Evolutionary conservation across 2,888 invertebrate genomes (phyloP), one percentile per base, ranked within the genome.

Genomic region (Sarcophaga rosellei): DNA sequence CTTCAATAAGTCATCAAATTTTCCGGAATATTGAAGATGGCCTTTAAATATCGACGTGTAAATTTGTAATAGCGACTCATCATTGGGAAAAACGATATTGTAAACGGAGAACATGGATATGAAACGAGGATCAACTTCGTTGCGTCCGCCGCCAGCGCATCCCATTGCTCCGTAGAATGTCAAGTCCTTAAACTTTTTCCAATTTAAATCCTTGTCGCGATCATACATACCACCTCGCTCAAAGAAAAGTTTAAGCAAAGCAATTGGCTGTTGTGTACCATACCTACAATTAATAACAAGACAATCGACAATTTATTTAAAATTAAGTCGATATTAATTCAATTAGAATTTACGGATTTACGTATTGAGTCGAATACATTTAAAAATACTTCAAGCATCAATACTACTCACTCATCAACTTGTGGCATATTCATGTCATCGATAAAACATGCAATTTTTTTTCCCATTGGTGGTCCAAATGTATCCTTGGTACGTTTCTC

Each of bases 401-500:
- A 35, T 10, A 8, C 2, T 78, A 90, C 91, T 91, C 89, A 93
- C 92, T 92, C 91, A 90, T 93, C 93, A 68, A 96, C 96, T 93
- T 96, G 95, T 53, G 98, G 98, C 98, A 98, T 98, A 91, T 98
- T 98, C 96, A 98, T 96, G 91, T 99, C 98, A 91, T 99, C 98
- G 88, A 98, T 96, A 91, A 98, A 99, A 88, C 97, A 95, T 59
- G 98, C 95, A 91, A 98, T 95, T 90, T 96, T 96, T 93, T 98
- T 98, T 53, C 98, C 98, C 83, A 97, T 95, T 0, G 98, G 97
- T 57, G 98, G 98, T 0, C 98, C 98, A 91, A 96, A 98, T 4
- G 96, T 95, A 91, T 98, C 97, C 92, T 98, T 97, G 0, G 98
- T 98, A 81, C 98, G 94, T 91, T 98, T 98, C 92, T 98, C 98